These are phyloP conservation scores for Gambusia yucatana DNA, from an alignment of 2,797 vertebrate species.

Conservation along the genomic window DNA sequence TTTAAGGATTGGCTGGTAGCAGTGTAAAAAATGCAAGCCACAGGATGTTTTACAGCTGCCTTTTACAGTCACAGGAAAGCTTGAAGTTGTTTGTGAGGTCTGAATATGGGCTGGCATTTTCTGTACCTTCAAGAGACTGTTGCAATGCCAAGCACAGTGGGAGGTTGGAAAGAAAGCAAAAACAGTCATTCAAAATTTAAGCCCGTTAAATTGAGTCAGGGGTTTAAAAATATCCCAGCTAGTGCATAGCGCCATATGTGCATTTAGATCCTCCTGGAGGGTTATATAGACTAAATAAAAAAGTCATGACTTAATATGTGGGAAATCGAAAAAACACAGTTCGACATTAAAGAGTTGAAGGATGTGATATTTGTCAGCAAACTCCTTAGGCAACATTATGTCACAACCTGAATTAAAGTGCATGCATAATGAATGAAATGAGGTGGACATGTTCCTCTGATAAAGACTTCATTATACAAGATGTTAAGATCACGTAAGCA, in stretches of 20 bases:
- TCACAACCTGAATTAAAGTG: conserved; percentile 55
- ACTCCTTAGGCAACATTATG: conserved; percentile 41
- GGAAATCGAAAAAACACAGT: conserved; percentile 28
- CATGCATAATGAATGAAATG: conserved; percentile 59
- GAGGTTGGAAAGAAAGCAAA: conserved; percentile 41
- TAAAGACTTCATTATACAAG: conserved; percentile 57
- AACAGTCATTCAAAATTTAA: conserved; percentile 57
- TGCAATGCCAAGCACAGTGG: conserved; percentile 50
- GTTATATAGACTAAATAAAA: conserved; percentile 30
- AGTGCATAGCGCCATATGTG: not conserved
- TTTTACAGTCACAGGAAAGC: conserved; percentile 47
- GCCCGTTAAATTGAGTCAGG: conserved; percentile 54
- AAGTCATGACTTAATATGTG: conserved; percentile 22
- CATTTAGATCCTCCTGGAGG: conserved; percentile 24
- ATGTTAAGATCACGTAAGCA: conserved; percentile 46
- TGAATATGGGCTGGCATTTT: conserved; percentile 42
- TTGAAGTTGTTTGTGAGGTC: conserved; percentile 44
- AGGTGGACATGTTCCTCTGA: conserved; percentile 48
- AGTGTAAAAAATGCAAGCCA: conserved; percentile 38
- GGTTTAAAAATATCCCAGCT: conserved; percentile 1
- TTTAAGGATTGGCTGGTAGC: conserved; percentile 40
- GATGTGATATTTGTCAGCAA: conserved; percentile 17
- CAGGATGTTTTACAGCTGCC: conserved; percentile 33
- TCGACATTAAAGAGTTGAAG: conserved; percentile 33
- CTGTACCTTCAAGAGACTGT: conserved; percentile 51